Evolutionary conservation across 1,140 invertebrate genomes (phyloP).

Genomic region (Orchestia grillus): DNA sequence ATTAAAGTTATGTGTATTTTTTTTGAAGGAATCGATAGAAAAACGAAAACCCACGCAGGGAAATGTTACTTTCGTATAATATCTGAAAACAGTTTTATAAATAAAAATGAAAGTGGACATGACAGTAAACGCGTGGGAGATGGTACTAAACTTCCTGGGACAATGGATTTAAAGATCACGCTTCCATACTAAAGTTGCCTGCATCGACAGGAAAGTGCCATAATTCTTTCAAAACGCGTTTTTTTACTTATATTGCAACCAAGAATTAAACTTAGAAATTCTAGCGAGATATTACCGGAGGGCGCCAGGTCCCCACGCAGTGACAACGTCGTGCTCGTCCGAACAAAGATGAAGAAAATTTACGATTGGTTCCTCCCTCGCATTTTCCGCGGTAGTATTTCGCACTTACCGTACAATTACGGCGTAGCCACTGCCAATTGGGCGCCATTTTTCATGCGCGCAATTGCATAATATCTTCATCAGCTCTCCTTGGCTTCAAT

Average conservation of each 20-base stretch:
- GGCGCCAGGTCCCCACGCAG: background rate
- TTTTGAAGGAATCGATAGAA: background rate
- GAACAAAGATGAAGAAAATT: background rate
- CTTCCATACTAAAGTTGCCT: background rate
- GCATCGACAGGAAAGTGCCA: background rate
- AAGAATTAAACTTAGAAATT: background rate
- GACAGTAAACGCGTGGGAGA: background rate
- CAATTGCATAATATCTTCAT: conserved; percentile 24
- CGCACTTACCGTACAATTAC: background rate
- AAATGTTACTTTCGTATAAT: background rate
- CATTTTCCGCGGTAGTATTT: background rate
- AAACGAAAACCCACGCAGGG: background rate
- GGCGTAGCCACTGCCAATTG: conserved; percentile 33
- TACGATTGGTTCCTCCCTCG: background rate
- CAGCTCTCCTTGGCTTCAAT: background rate
- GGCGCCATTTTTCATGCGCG: background rate
- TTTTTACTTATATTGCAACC: background rate
- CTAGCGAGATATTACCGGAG: background rate
- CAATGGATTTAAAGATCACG: background rate
- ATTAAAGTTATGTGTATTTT: background rate
- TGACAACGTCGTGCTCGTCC: background rate
- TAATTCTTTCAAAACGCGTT: background rate
- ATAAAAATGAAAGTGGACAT: background rate
- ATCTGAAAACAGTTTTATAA: background rate
- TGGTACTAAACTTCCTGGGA: background rate